Conservation (phyloP, 2,888 invertebrate genomes). For the Campoplex nolae region DNA sequence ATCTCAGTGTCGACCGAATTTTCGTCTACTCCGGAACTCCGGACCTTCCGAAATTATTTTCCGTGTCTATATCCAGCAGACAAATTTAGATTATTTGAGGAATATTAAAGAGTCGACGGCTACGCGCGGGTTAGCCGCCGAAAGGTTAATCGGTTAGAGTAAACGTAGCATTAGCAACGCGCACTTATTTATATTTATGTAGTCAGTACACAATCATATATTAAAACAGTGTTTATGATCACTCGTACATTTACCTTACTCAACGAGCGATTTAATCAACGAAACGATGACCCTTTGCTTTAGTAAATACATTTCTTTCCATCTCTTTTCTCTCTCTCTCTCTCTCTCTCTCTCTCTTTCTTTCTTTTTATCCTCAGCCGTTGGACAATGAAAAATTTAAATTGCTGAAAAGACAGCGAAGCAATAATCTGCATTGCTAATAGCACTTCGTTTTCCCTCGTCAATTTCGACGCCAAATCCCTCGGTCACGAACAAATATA, state of each 20-base stretch:
- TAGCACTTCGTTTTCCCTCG: neutral
- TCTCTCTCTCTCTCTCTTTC: neutral
- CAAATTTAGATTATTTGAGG: constrained; percentile 36
- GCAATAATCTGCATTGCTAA: constrained; percentile 54
- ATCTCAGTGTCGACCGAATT: neutral
- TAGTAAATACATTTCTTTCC: constrained; percentile 27
- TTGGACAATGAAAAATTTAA: constrained; percentile 61
- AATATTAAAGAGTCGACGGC: constrained; percentile 46
- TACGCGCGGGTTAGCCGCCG: constrained; percentile 40
- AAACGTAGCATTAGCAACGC: neutral
- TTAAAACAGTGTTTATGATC: neutral
- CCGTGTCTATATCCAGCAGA: neutral
- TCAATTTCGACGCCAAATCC: constrained; percentile 11
- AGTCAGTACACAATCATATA: neutral
- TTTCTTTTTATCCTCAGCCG: neutral
- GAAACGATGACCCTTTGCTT: constrained; percentile 67
- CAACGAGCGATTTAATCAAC: constrained; percentile 65
- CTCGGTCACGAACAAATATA: neutral
- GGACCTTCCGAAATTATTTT: neutral
- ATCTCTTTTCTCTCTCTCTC: constrained; percentile 21
- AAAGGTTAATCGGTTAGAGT: constrained; percentile 68
- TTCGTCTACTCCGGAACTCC: neutral
- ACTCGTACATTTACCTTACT: constrained; percentile 19
- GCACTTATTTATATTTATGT: neutral
- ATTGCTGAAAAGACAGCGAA: constrained; percentile 53